Conservation (phyloP, 2,797 vertebrate species). For the Pelobates cultripes region DNA sequence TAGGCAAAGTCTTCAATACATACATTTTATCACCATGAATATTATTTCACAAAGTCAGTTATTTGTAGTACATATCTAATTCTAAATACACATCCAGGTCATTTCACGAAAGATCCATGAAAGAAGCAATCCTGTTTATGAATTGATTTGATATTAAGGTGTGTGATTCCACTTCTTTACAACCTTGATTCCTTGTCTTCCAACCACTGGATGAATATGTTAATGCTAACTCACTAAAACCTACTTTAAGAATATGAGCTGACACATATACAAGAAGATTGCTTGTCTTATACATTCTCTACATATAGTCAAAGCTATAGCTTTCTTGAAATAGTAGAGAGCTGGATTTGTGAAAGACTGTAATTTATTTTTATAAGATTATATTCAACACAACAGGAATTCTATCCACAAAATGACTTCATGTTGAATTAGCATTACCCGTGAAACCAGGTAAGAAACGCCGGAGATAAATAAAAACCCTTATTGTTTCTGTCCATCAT, state of each 20-base stretch:
- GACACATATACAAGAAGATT: not conserved
- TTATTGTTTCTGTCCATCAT: constrained; percentile 11
- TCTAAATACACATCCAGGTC: no score
- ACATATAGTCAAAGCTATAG: not conserved
- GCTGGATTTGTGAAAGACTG: not conserved
- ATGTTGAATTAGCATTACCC: constrained; percentile 15
- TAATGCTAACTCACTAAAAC: constrained; percentile 27
- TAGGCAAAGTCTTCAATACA: no score
- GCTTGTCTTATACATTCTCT: not conserved
- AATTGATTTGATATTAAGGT: not conserved
- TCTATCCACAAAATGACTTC: constrained; percentile 12
- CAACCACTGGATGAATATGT: constrained; percentile 21
- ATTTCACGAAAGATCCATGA: no score
- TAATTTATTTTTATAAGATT: constrained; percentile 1
- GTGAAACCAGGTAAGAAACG: not conserved
- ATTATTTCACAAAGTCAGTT: no score
- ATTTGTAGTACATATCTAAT: no score
- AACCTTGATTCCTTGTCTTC: no score
- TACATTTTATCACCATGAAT: no score
- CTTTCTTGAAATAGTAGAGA: not conserved
- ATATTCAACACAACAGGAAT: not conserved
- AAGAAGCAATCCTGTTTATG: no score
- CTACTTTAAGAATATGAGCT: constrained; percentile 27
- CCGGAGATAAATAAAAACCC: not conserved
- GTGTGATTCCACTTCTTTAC: not conserved